Evolutionary conservation across 2,888 invertebrate genomes (phyloP).

Genomic region (Torymus auratus): DNA sequence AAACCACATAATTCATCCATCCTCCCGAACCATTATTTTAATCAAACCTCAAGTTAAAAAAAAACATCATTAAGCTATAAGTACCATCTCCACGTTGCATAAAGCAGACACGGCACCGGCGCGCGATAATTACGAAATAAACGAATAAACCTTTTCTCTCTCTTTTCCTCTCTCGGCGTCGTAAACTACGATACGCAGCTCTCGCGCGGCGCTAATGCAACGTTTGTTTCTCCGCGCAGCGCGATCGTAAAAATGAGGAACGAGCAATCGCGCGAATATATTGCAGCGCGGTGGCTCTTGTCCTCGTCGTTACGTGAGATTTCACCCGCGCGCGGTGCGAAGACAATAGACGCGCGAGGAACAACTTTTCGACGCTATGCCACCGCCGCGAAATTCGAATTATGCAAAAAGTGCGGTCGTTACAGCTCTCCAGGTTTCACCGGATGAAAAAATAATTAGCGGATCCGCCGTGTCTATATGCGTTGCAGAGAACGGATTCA

Average conservation of each 20-base stretch:
- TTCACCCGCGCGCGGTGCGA: conserved; percentile 9
- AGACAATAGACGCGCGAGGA: conserved; percentile 34
- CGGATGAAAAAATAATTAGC: neutral
- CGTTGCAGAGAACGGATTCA: too few species aligned
- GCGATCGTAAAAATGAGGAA: conserved; percentile 41
- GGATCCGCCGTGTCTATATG: too few species aligned
- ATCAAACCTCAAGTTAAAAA: neutral
- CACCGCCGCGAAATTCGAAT: conserved; percentile 11
- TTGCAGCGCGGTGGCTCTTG: conserved; percentile 12
- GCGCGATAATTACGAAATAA: conserved; percentile 46
- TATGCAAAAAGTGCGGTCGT: conserved; percentile 31
- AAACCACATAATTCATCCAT: too few species aligned
- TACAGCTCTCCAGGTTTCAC: conserved; percentile 1
- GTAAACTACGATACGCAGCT: conserved; percentile 31
- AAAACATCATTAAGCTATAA: conserved; percentile 8
- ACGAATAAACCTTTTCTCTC: conserved; percentile 41
- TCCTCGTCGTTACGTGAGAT: conserved; percentile 46
- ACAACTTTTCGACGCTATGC: conserved; percentile 22
- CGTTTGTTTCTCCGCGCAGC: conserved; percentile 37
- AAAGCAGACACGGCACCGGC: conserved; percentile 28
- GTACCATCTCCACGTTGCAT: conserved; percentile 8
- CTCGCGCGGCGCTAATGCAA: conserved; percentile 43
- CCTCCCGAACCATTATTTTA: neutral
- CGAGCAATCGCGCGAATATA: conserved; percentile 40
- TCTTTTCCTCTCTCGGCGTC: conserved; percentile 7